These are phyloP conservation scores for Zophobas atratus DNA, from an alignment of 1,140 invertebrate species.

Conservation along the genomic window DNA sequence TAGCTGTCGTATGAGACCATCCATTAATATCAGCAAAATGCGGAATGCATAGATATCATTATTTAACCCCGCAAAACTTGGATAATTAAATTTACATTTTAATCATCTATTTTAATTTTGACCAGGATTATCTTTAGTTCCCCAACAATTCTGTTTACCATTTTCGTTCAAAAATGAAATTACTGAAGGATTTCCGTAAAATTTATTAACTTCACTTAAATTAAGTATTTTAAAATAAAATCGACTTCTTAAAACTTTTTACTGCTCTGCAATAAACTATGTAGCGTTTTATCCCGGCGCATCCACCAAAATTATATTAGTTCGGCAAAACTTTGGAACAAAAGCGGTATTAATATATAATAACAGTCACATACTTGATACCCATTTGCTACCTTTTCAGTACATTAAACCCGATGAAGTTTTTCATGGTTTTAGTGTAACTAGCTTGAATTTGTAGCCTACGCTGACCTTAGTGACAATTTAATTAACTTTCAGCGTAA, in stretches of 20 bases:
- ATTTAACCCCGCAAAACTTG: slow-evolving; percentile 31
- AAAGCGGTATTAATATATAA: too few species aligned
- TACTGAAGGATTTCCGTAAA: not conserved
- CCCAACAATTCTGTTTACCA: not conserved
- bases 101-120: slow-evolving; percentile 14
- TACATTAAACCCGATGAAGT: too few species aligned
- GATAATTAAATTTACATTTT: slow-evolving; percentile 30
- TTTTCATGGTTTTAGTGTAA: too few species aligned
- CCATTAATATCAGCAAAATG: slow-evolving; percentile 43
- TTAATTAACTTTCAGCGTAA: slow-evolving; percentile 4
- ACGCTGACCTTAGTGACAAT: too few species aligned
- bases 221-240: not conserved
- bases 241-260: too few species aligned
- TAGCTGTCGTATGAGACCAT: slow-evolving; percentile 38
- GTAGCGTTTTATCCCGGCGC: too few species aligned
- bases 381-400: too few species aligned
- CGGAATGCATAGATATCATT: slow-evolving; percentile 32
- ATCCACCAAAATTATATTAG: too few species aligned
- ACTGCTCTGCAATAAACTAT: too few species aligned
- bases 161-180: not conserved
- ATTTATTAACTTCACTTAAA: not conserved
- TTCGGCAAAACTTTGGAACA: too few species aligned
- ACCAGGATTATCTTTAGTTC: not conserved
- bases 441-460: too few species aligned
- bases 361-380: too few species aligned